A percentile compares a stretch with the other conserved stretches of the same genome.
phyloP scores from a whole-genome alignment of 2,888 invertebrate species.

The Neoitamus cyanurus region DNA sequence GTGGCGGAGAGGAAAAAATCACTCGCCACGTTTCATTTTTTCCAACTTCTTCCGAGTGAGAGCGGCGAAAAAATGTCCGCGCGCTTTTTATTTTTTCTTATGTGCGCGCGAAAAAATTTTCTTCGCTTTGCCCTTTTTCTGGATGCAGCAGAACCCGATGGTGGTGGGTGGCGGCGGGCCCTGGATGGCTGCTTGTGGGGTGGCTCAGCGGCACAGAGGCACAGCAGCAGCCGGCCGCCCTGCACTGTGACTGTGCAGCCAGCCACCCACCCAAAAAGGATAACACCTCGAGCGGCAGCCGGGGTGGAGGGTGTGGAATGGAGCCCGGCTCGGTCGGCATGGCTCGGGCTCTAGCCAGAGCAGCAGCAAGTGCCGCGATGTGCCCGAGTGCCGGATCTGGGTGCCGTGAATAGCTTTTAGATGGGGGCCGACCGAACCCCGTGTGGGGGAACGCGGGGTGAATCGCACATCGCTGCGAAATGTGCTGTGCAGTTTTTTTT shows the following conservation, averaged over 20 bases:
- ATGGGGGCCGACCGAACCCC: not conserved
- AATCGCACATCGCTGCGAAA: constrained; percentile 7
- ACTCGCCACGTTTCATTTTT: constrained; percentile 49
- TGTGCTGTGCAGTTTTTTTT: not conserved
- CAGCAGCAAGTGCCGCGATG: not conserved
- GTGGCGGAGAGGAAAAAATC: constrained; percentile 39
- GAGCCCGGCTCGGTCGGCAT: not conserved
- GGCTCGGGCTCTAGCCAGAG: not conserved
- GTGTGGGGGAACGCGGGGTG: not conserved
- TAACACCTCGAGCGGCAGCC: not conserved
- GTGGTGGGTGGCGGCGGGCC: constrained; percentile 5
- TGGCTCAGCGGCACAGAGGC: too few species aligned
- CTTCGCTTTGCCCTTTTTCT: constrained; percentile 32
- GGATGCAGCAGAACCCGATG: not conserved
- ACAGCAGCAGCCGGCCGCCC: too few species aligned
- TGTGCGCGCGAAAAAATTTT: constrained; percentile 45
- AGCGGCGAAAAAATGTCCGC: constrained; percentile 26
- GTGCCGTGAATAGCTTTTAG: constrained; percentile 31
- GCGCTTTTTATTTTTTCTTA: constrained; percentile 38
- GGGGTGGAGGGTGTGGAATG: not conserved
- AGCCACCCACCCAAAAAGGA: not conserved
- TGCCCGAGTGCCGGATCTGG: not conserved
- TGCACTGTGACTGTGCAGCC: not conserved
- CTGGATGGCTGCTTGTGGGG: not conserved
- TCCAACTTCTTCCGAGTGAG: constrained; percentile 34